Base-by-base conservation (phyloP, 2,888 invertebrate genomes). In the Podotricha telesiphe region DNA sequence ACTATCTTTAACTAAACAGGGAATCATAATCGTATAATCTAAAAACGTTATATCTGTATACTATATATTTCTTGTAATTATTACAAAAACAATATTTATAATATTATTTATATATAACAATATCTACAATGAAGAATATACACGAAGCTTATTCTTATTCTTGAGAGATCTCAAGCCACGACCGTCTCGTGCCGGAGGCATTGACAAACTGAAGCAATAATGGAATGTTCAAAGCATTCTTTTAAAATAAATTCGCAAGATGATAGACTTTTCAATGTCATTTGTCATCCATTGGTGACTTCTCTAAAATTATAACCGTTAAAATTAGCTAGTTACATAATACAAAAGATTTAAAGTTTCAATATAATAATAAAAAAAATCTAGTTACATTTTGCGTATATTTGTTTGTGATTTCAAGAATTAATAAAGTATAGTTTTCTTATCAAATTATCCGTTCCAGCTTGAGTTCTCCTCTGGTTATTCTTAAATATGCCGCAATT, bases 201-300 rank as follows among this genome's bases (percentile, higher is more conserved):
- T 78, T 84, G 84, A 80, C 82, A 84, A 83, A 88, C 88, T 89
- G 88, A 86, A 85, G 86, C 87, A 86, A 86, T 87, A 80, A 78
- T 77, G 77, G 74, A 53, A 65, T 68, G 70, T 72, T 76, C 74
- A 76, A 80, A 80, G 81, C 82, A 80, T 79, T 81, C 83, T 82
- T 82, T 70, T 28, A 47, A 15, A 34, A 62, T 48, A 62, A 48
- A 19, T 19, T 19, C 47, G 8, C 48, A 19, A 28, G 10, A 28
- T 28, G 6, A 45, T 59, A 45, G 22, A 59, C 22, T 28, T 28
- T 45, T 28, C 22, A 59, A 28, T 45, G 17, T 59, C 45, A 59
- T 20, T 22, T 6, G n/a, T 10, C 15, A 19, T 19, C n/a, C 17
- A 55, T 10, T 55, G 17, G 4, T 37, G 2, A 34, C 17, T 55